These are phyloP conservation scores for Cheirogaleus medius DNA, from an alignment of 2,113 vertebrate genomes.

Conservation along the genomic window DNA sequence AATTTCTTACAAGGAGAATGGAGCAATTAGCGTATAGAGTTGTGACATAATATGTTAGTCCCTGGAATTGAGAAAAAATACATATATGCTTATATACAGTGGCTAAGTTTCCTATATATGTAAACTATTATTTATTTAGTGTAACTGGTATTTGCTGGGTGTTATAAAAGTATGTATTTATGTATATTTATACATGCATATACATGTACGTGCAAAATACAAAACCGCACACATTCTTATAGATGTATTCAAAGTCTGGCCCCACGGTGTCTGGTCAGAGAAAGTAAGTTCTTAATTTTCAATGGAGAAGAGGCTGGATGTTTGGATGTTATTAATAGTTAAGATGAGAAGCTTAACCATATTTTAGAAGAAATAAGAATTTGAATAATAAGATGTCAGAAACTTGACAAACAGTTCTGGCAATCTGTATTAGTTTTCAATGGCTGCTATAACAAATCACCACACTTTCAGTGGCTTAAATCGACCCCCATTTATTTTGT, in stretches of 20 bases:
- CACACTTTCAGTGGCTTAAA: not conserved
- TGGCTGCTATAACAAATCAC: not conserved
- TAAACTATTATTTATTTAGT: not conserved
- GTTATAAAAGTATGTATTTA: not conserved
- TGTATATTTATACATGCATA: not conserved
- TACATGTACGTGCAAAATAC: not conserved
- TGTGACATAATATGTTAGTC: not conserved
- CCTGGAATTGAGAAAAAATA: not conserved
- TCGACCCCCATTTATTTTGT: not conserved
- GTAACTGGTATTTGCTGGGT: not conserved
- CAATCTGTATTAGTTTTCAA: not conserved
- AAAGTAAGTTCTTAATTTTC: not conserved
- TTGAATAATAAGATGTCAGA: not conserved
- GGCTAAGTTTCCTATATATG: not conserved
- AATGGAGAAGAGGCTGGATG: not conserved
- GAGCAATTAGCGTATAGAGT: not conserved
- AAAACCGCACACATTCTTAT: not conserved
- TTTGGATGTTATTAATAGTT: not conserved
- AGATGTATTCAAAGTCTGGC: not conserved
- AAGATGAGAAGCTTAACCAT: not conserved
- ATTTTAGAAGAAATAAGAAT: not conserved
- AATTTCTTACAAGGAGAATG: not conserved
- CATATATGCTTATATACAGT: not conserved
- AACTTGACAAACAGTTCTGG: not conserved
- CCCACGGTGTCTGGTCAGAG: not conserved